A percentile compares a stretch with the other conserved stretches of the same genome.
These are phyloP conservation scores for Hassar affinis DNA, from an alignment of 2,113 vertebrate genomes.

Conservation along the genomic window DNA sequence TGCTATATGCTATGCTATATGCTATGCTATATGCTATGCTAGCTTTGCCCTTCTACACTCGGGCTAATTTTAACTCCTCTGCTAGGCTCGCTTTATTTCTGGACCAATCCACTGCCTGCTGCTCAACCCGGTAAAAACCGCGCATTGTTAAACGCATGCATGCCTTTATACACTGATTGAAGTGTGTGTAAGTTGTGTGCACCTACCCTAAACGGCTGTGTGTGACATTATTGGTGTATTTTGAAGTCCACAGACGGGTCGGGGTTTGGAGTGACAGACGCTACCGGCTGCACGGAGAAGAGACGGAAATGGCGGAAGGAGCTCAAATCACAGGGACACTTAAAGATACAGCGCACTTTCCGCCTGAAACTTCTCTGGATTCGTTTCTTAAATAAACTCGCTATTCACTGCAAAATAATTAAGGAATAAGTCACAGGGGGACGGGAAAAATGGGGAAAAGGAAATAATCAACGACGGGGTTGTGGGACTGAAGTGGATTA, in stretches of 20 bases:
- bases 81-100: background rate
- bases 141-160: background rate
- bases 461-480: background rate
- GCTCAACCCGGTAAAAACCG: background rate
- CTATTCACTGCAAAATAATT: background rate
- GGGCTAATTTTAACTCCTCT: slow-evolving; percentile 34
- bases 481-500: background rate
- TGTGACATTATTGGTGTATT: slow-evolving; percentile 47
- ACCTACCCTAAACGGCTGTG: slow-evolving; percentile 67
- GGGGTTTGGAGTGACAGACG: slow-evolving; percentile 61
- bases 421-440: background rate
- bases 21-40: background rate
- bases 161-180: background rate
- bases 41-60: slow-evolving; percentile 6
- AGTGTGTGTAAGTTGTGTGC: background rate
- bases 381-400: background rate
- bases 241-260: slow-evolving; percentile 56
- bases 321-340: slow-evolving; percentile 51
- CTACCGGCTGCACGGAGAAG: slow-evolving; percentile 62
- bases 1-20: background rate
- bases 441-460: too few relatives aligned
- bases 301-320: slow-evolving; percentile 66
- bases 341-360: slow-evolving; percentile 63
- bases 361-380: background rate
- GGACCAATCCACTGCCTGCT: background rate